phyloP scores from a whole-genome alignment of 2,113 vertebrate species.

The Oxyura jamaicensis region DNA sequence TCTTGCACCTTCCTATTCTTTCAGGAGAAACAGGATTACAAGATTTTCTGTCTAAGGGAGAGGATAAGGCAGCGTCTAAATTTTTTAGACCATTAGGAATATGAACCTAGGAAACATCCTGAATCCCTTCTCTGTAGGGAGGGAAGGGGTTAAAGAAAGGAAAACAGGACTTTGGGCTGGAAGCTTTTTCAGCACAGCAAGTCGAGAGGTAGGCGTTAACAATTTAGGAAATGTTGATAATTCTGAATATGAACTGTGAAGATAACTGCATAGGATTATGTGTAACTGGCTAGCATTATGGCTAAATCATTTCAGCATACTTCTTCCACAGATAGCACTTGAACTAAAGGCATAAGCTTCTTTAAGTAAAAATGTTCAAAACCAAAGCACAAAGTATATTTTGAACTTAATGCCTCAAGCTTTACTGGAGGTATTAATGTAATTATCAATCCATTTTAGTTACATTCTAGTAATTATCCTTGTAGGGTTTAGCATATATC shows the following conservation, averaged over 20 bases:
- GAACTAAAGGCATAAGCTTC: background rate
- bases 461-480: background rate
- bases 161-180: background rate
- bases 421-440: background rate
- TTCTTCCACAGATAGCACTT: background rate
- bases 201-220: background rate
- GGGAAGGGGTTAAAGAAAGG: background rate
- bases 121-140: background rate
- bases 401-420: background rate
- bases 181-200: background rate
- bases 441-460: background rate
- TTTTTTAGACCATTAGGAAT: background rate
- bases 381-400: background rate
- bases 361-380: background rate
- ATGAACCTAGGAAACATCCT: background rate
- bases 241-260: background rate
- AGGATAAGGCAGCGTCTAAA: background rate
- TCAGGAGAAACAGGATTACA: background rate
- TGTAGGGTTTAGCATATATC: background rate
- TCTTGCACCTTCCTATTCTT: background rate
- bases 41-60: background rate
- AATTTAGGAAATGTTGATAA: background rate
- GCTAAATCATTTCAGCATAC: background rate
- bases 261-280: background rate
- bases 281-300: background rate